These are phyloP conservation scores for Asarcornis scutulata DNA, from an alignment of 2,113 vertebrate genomes.

Conservation along the genomic window DNA sequence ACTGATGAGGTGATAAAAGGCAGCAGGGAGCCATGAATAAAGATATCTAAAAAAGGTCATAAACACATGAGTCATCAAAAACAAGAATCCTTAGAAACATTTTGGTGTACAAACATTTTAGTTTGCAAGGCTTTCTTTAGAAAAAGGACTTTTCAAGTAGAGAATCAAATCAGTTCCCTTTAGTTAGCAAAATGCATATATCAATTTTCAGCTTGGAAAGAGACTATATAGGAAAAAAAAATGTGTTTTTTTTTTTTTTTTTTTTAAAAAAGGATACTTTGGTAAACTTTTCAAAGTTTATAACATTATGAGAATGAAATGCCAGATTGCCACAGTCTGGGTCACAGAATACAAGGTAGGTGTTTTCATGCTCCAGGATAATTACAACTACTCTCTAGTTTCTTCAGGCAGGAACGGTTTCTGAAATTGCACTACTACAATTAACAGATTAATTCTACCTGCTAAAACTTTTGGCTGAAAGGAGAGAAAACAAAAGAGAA, in stretches of 20 bases:
- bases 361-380: neutral
- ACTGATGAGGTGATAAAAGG: slow-evolving; percentile 40
- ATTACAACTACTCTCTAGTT: neutral
- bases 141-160: neutral
- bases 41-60: neutral
- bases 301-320: neutral
- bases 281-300: neutral
- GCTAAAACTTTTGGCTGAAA: neutral
- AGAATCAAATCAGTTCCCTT: neutral
- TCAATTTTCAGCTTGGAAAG: neutral
- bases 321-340: neutral
- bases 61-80: slow-evolving; percentile 30
- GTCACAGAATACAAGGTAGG: neutral
- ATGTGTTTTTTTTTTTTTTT: rapidly evolving
- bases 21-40: slow-evolving; percentile 2
- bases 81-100: neutral
- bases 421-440: neutral
- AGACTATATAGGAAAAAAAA: neutral
- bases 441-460: neutral
- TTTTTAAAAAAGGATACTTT: neutral
- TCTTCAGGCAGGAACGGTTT: neutral
- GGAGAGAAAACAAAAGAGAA: neutral
- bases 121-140: neutral
- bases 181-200: neutral
- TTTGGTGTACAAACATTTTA: neutral